A percentile compares a stretch with the other conserved stretches of the same genome.
Conservation (phyloP, 53 echinoderm and acorn worm species). For the Paelopatides confundens region DNA sequence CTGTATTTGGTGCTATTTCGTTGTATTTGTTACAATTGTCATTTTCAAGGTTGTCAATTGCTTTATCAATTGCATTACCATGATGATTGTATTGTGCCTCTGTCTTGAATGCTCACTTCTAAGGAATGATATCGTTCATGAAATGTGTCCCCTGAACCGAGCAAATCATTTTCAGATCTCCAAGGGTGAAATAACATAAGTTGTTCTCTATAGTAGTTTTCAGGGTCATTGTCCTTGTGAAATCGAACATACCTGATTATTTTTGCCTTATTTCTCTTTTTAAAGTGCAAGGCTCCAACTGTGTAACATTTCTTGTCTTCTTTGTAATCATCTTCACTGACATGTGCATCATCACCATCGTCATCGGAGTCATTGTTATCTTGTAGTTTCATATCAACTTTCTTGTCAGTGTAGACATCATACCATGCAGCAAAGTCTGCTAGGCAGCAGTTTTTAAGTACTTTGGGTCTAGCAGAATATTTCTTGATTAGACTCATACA, state of each 20-base stretch:
- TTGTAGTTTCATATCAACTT: background rate
- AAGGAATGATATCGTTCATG: background rate
- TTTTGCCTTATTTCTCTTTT: conserved; percentile 40
- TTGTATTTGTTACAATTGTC: background rate
- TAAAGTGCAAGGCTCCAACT: background rate
- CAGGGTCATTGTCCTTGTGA: conserved; percentile 9
- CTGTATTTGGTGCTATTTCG: conserved; percentile 52
- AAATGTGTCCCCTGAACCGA: background rate
- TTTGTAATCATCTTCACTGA: background rate
- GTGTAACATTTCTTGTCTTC: background rate
- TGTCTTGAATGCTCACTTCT: background rate
- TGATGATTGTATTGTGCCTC: conserved; percentile 37
- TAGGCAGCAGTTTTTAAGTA: conserved; percentile 31
- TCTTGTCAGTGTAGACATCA: background rate
- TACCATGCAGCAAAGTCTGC: conserved; percentile 51
- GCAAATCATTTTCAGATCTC: background rate
- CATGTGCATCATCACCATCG: conserved; percentile 23
- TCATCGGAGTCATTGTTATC: conserved; percentile 21
- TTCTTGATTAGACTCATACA: background rate
- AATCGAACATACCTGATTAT: conserved; percentile 59
- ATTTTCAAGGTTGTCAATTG: background rate
- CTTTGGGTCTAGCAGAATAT: conserved; percentile 42
- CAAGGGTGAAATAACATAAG: conserved; percentile 29
- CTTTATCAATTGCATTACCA: conserved; percentile 7
- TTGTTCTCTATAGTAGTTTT: conserved; percentile 13